Evolutionary conservation across 1,140 invertebrate species (phyloP), one percentile per base, ranked within the genome.

Genomic region (Penaeus japonicus): DNA sequence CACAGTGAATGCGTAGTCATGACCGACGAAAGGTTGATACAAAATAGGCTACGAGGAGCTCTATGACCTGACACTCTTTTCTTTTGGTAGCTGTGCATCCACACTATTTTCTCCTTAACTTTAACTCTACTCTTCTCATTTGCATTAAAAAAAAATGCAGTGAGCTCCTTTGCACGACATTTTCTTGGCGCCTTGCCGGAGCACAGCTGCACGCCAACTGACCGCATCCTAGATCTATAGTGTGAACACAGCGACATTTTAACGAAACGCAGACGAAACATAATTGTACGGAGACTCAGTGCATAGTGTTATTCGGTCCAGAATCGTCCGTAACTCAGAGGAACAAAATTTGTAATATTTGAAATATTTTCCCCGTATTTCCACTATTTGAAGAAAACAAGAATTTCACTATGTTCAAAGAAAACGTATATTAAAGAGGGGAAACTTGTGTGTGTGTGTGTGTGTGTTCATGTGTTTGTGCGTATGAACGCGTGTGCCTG

Each of bases 171-270:
- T n/a, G 57, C 57, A 59, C 57, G 15, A 59, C 57, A 59, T 59
- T 59, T 59, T 59, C 57, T 59, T 59, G 57, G 57, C 57, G 57
- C 57, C 57, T 17, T 59, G 57, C 57, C 57, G 57, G 57, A 59
- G 57, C 57, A 59, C 57, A 59, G 57, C 83, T 73, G 83, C 62
- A 7, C n/a, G 27, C 83, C 10, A 62, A 70, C 83, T 84, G 83
- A 84, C 59, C 59, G 59, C 30, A 84, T 84, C 83, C 83, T 3
- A 84, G 62, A 84, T 32, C 27, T 84, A 10, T 84, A 75, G 83
- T 84, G 83, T 84, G 83, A 84, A 84, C 62, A 82, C 53, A 82
- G 22, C 32, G 47, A 59, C 80, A 4, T 84, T 84, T 84, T 84
- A 15, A 17, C 32, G 65, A 62, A 84, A 75, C 30, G 59, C 62